Evolutionary conservation across 2,888 invertebrate genomes (phyloP).

Genomic region (Willowsia nigromaculata): DNA sequence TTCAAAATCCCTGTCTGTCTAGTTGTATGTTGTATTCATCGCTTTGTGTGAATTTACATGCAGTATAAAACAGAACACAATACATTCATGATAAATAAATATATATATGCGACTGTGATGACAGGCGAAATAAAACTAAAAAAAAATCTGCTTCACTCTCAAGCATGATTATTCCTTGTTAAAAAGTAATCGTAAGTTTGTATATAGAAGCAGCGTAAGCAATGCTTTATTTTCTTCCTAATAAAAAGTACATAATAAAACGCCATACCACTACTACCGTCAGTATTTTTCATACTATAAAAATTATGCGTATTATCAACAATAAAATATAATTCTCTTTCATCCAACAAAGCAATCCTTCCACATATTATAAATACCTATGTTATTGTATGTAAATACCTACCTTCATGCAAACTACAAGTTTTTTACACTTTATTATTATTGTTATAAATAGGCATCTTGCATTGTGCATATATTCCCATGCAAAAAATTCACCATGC

Average conservation of each 20-base stretch:
- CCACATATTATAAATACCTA: neutral
- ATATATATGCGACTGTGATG: conserved; percentile 43
- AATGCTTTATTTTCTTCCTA: conserved; percentile 23
- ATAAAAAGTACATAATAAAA: neutral
- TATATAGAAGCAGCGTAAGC: neutral
- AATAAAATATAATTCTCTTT: neutral
- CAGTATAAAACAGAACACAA: neutral
- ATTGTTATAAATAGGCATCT: too few relatives aligned
- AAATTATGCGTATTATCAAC: conserved; percentile 14
- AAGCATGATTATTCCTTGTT: neutral
- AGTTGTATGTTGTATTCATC: too few relatives aligned
- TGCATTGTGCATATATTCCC: too few relatives aligned
- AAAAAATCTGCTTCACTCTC: conserved; percentile 28
- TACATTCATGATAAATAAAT: neutral
- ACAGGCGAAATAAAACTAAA: conserved; percentile 61
- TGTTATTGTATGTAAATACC: neutral
- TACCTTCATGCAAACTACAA: too few relatives aligned
- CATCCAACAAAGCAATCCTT: neutral
- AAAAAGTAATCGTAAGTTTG: neutral
- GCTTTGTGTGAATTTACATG: neutral
- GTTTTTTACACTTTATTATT: too few relatives aligned
- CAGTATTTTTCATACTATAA: neutral
- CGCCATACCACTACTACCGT: neutral
- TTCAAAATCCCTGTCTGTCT: conserved; percentile 9
- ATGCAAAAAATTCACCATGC: too few relatives aligned